Evolutionary conservation across 2,113 vertebrate species (phyloP), one percentile per base, ranked within the genome.

Genomic region (Sturnira hondurensis): DNA sequence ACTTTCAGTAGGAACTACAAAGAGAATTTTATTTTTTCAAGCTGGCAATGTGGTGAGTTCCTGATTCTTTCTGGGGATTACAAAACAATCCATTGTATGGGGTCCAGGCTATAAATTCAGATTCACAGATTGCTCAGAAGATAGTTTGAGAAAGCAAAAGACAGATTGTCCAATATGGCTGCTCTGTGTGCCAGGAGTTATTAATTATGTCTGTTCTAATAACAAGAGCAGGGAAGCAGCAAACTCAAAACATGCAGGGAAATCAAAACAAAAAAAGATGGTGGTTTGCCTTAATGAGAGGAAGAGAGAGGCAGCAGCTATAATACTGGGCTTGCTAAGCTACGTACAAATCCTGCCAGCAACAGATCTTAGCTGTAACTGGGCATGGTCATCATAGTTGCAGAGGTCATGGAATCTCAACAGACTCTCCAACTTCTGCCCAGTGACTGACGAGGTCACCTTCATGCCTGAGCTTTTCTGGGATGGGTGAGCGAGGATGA

Each of bases 161-260:
- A 93, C 97, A 90, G 96, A 96, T 85, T 96, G 94, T 97, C 96
- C 96, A 97, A 96, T 97, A 96, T 98, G 95, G 96, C 95, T 91
- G 70, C 22, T 78, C 33, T 93, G 84, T 78, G 96, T 98, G 98
- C 98, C 98, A 98, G 88, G 92, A 98, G 98, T 98, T 98, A 98
- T 98, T 98, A 98, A 98, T 98, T 98, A 98, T 96, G 91, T 93
- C 97, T 96, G 47, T 97, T 98, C 98, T 97, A 98, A 98, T 98
- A 98, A 97, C 94, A 97, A 97, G 98, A 96, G 83, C 4, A 85
- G 97, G 86, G 95, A 93, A 98, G 98, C 97, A 94, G 97, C 97
- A 98, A 98, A 98, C 98, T 98, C 97, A 98, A 95, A 98, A 98
- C 97, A 98, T 97, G 96, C 77, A 31, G 93, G 84, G 95, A 97